phyloP scores from a whole-genome alignment of 2,797 vertebrate genomes.

The Zenarchopterus dispar region DNA sequence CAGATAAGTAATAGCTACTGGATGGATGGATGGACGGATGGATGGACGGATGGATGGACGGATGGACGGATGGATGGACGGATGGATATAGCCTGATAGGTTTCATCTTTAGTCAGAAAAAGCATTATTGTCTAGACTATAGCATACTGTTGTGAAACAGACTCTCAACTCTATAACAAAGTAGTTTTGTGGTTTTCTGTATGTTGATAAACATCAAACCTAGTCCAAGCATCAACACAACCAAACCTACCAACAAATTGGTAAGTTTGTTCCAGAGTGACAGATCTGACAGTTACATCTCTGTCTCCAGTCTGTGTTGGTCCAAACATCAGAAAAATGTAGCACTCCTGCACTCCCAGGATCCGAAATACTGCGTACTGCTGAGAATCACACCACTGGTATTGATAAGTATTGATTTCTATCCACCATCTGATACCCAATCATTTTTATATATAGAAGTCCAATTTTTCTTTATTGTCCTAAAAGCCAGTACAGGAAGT shows the following conservation, averaged over 20 bases:
- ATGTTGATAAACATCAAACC: neutral
- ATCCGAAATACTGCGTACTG: too few relatives aligned
- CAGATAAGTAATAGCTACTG: too few relatives aligned
- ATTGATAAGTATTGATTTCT: too few relatives aligned
- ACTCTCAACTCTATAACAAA: neutral
- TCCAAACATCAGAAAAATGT: slow-evolving; percentile 11
- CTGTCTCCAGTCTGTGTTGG: slow-evolving; percentile 13
- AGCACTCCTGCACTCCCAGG: neutral
- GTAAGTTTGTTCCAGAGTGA: neutral
- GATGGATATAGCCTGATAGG: slow-evolving; percentile 2
- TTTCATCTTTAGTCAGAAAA: slow-evolving; percentile 10
- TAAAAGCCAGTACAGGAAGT: too few relatives aligned
- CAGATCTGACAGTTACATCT: neutral
- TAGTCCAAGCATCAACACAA: slow-evolving; percentile 1
- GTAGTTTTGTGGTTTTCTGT: slow-evolving; percentile 39
- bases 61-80: too few relatives aligned
- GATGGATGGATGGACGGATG: too few relatives aligned
- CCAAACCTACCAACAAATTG: slow-evolving; percentile 1
- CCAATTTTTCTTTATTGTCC: too few relatives aligned
- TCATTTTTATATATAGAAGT: too few relatives aligned
- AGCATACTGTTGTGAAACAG: neutral
- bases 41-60: too few relatives aligned
- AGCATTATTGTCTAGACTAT: neutral
- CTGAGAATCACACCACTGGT: too few relatives aligned
- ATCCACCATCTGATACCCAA: too few relatives aligned